Base-by-base conservation (phyloP, 1,140 invertebrate genomes). In the Pantala flavescens region DNA sequence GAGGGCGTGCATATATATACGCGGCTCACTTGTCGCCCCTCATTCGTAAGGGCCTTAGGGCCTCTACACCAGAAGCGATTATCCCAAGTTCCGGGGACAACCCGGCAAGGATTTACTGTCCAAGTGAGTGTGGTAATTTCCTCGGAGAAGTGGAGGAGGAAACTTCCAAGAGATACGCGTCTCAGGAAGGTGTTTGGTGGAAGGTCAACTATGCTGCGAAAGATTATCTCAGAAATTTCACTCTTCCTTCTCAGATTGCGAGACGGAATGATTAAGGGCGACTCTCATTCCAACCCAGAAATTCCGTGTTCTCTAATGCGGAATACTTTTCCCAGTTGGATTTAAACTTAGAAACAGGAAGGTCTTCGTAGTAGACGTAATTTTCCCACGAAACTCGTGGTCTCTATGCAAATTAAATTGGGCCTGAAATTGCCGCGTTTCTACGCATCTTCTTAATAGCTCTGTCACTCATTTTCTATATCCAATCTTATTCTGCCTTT, bases 191-290 rank as follows among this genome's bases (percentile, higher is more conserved):
- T 36, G 28, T 36, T 36, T 36, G 28, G 28, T 36, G 28, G 28
- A 36, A 36, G 28, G 28, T 36, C 28, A 36, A 36, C 28, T 36
- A 36, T 36, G 9, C 28, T 36, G 28, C 28, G 28, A 36, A 36
- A 63, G 49, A 63, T 63, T 63, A 63, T 63, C 49, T 63, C 49
- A 63, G 49, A 63, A 63, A 63, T 63, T 63, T 63, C 49, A 16
- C 3, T 63, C 49, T 63, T 16, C 49, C 49, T 63, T 12, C n/a
- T 21, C 49, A 12, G 49, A 63, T 16, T 16, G 49, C 16, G 12
- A 16, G 49, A 21, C 49, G 49, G 49, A 5, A 19, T 16, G 49
- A 16, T 63, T 21, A 7, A 19, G n/a, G 3, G 16, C 49, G n/a
- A 19, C 49, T 21, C 14, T 63, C 49, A 7, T 12, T 21, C 49